Conservation (phyloP, 2,113 vertebrate genomes). For the Junco hyemalis region DNA sequence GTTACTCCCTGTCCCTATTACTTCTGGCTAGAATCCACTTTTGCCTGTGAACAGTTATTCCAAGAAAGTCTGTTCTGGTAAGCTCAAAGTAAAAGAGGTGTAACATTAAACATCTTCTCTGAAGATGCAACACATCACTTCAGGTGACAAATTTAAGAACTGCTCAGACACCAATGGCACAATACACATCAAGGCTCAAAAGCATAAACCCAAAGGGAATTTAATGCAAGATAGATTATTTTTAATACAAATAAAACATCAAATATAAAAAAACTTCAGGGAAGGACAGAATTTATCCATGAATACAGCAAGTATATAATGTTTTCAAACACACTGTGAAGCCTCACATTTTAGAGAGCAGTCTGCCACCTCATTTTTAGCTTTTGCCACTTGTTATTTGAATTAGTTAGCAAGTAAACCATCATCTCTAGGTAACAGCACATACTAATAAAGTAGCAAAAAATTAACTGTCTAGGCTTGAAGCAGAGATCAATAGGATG, state of each 20-base stretch:
- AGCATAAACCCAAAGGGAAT: background rate
- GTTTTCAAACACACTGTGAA: background rate
- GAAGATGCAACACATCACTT: background rate
- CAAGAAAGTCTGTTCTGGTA: background rate
- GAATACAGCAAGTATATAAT: background rate
- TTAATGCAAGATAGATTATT: background rate
- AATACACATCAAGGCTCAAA: background rate
- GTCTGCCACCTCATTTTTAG: background rate
- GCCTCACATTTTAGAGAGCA: background rate
- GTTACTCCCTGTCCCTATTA: background rate
- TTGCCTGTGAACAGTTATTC: background rate
- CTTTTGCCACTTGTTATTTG: background rate
- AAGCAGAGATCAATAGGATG: background rate
- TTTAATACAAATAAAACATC: background rate
- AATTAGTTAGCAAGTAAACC: background rate
- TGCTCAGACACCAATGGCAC: background rate
- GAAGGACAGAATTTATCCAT: background rate
- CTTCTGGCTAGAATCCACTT: background rate
- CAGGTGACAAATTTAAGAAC: background rate
- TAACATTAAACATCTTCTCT: background rate
- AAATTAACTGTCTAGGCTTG: background rate
- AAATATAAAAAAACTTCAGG: background rate
- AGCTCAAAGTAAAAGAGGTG: background rate
- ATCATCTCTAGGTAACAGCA: constrained; percentile 13
- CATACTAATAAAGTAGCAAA: background rate